Evolutionary conservation across 1,140 invertebrate species (phyloP), one percentile per base, ranked within the genome.

Genomic region (Dreissena polymorpha): DNA sequence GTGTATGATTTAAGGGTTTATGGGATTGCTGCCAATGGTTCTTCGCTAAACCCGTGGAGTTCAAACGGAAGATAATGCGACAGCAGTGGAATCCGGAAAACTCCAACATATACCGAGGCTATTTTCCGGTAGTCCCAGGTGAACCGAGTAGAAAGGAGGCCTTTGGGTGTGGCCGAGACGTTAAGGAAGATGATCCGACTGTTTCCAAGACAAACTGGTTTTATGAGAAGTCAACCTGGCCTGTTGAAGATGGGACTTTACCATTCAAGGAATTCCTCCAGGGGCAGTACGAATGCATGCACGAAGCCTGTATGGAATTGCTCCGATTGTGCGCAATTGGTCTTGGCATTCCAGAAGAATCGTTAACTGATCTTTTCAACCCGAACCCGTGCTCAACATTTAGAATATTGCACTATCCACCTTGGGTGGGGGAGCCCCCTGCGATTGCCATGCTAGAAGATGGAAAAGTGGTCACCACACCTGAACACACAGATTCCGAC

Each of bases 361-460:
- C 78, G 18, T 90, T 90, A 50, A 83, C 78, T 12, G 51, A 70
- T 27, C 64, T 88, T 51, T 89, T 90, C 83, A 25, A 67, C 13
- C 83, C 86, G 13, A 84, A 88, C 53, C 87, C 88, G 7, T 76
- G 85, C 16, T 87, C 88, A 16, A 90, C 89, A 13, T 88, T 88
- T 53, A 79, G 88, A 10, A 57, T 90, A 27, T 81, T 89, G 71
- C 89, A 90, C 74, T 90, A 90, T 57, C 89, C 89, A 2, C 67
- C 86, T 1, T 88, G 89, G 76, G 39, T 80, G 25, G 81, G 78
- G 0, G 63, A 69, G 23, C 85, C 86, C 8, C 86, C 87, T 0
- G 73, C 77, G 8, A 85, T 76, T 50, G 86, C 86, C 16, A 68
- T 63, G 18, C 83, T 85, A 13, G 88, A 89, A 27, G 87, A 86